Conservation (phyloP, 1,140 invertebrate genomes). For the Cepaea nemoralis region DNA sequence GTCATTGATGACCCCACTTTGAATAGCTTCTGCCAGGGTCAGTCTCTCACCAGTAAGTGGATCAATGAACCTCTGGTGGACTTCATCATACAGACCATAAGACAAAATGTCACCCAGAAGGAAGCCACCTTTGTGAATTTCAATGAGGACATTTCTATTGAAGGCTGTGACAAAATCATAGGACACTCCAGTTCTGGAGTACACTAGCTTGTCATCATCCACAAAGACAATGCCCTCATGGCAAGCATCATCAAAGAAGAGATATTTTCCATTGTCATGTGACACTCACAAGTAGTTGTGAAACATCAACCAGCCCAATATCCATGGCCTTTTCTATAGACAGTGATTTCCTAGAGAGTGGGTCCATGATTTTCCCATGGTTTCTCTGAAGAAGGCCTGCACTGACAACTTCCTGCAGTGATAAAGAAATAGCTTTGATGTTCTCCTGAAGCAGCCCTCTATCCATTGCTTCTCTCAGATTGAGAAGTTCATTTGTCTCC, state of each 20-base stretch:
- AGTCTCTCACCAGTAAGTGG: slow-evolving; percentile 51
- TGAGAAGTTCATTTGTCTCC: slow-evolving; percentile 79
- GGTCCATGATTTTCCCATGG: slow-evolving; percentile 84
- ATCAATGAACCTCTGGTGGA: slow-evolving; percentile 54
- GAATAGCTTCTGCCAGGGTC: slow-evolving; percentile 72
- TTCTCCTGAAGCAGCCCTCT: slow-evolving; percentile 77
- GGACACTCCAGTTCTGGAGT: slow-evolving; percentile 48
- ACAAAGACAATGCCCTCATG: slow-evolving; percentile 78
- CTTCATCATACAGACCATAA: slow-evolving; percentile 74
- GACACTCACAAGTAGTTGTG: slow-evolving; percentile 82
- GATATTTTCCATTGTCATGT: slow-evolving; percentile 79
- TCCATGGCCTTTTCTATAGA: slow-evolving; percentile 83
- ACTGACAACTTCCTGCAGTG: slow-evolving; percentile 56
- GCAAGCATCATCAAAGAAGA: slow-evolving; percentile 85
- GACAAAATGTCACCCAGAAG: slow-evolving; percentile 86
- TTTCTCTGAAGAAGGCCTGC: slow-evolving; percentile 53
- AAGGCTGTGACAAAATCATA: slow-evolving; percentile 53
- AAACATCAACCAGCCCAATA: slow-evolving; percentile 84
- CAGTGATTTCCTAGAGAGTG: slow-evolving; percentile 75
- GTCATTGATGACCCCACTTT: slow-evolving; percentile 86
- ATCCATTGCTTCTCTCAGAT: slow-evolving; percentile 67
- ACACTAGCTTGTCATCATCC: slow-evolving; percentile 51
- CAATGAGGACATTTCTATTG: slow-evolving; percentile 79
- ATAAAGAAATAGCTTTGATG: slow-evolving; percentile 49
- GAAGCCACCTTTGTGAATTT: slow-evolving; percentile 78